Base-by-base conservation (phyloP, 2,113 vertebrate species). In the Cyprinus carpio region DNA sequence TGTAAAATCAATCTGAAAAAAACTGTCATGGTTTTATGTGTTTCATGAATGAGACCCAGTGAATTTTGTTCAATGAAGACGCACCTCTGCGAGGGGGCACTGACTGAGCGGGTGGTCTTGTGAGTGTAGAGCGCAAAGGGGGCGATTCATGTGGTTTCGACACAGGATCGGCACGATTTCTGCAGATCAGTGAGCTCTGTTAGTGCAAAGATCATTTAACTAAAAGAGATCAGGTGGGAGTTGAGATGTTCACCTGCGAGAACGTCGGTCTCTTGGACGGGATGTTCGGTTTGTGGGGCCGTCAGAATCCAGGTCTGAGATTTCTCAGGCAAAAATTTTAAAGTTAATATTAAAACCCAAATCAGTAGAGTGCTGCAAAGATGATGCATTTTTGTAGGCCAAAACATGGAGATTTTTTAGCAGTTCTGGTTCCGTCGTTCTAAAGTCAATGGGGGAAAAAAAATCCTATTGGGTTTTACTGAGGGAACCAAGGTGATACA, bases 241-340 rank as follows among this genome's bases (percentile, higher is more conserved):
- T 13, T 13, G 51, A 49, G 69, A 84, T 4, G 72, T 25, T 85
- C 69, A 94, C 94, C 93, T 94, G 89, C 92, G 93, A 2, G 93
- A 92, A 1, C 93, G 92, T 78, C 91, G 93, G 81, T 95, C 94
- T 81, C 90, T 86, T 3, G 85, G 89, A 51, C 94, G 93, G 6
- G 94, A 87, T 6, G 78, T 7, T 65, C 90, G 80, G 27, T 84
- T 85, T 86, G 87, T 25, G 11, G 34, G 92, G 34, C 90, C 6
- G 13, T 96, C 96, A 0, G 94, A 95, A 23, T 94, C 93, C 0
- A 98, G 90, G 86, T 97, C 96, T 0, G 98, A 99, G 91, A 99
- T 97, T 40, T 98, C 98, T 99, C 7, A 27, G 10, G 58, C 15
- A 37, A 40, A 83, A 75, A 27, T 51, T 4, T 1, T 13, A 46